Conservation (phyloP, 23 tunicate species). For the Pegea sp. region DNA sequence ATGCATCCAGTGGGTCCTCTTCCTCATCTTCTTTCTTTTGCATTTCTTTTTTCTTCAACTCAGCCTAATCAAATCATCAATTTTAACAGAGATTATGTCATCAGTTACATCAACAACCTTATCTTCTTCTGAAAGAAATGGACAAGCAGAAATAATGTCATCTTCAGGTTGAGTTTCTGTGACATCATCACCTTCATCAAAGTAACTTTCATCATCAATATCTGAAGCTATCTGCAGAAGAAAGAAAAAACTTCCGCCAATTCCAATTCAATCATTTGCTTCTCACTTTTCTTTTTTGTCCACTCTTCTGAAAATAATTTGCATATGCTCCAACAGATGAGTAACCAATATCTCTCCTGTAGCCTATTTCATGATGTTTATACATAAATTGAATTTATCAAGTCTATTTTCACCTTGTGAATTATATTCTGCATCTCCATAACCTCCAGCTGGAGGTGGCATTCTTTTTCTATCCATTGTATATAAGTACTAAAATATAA, state of each 20-base stretch:
- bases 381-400: too few relatives aligned
- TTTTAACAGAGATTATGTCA: neutral
- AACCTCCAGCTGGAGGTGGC: too few relatives aligned
- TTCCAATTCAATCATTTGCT: too few relatives aligned
- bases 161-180: slow-evolving; percentile 13
- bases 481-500: too few relatives aligned
- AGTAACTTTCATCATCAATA: slow-evolving; percentile 55
- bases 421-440: too few relatives aligned
- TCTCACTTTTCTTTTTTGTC: slow-evolving; percentile 1
- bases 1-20: slow-evolving; percentile 92
- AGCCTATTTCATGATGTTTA: too few relatives aligned
- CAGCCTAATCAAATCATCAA: neutral
- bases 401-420: too few relatives aligned
- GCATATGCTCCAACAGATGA: neutral
- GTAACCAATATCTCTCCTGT: neutral
- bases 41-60: slow-evolving; percentile 14
- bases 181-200: slow-evolving; percentile 33
- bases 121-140: slow-evolving; percentile 80
- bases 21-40: slow-evolving; percentile 42
- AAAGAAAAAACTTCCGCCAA: neutral
- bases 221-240: slow-evolving; percentile 5
- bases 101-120: slow-evolving; percentile 47
- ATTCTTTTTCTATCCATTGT: too few relatives aligned
- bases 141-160: slow-evolving; percentile 71
- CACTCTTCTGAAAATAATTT: neutral